phyloP scores from a whole-genome alignment of 1,140 invertebrate genomes.

The Drosophila trapezifrons region DNA sequence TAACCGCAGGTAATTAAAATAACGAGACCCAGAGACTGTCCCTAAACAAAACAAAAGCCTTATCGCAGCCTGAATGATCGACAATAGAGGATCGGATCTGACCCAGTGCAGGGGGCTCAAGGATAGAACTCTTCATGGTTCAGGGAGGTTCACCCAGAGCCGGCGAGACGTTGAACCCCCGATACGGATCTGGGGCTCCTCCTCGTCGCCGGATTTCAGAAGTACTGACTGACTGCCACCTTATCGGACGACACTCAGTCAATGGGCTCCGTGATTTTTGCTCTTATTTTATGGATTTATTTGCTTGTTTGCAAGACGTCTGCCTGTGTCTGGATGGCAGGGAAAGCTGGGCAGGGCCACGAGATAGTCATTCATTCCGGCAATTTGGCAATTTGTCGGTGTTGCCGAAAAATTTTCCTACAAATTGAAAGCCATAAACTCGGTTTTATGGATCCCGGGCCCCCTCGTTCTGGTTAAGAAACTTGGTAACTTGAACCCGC shows the following conservation, averaged over 20 bases:
- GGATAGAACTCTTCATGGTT: slow-evolving; percentile 13
- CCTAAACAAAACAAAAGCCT: no score
- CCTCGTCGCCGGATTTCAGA: not conserved
- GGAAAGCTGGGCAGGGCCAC: slow-evolving; percentile 17
- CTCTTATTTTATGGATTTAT: slow-evolving; percentile 55
- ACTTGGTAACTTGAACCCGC: slow-evolving; percentile 23
- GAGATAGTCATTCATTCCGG: slow-evolving; percentile 43
- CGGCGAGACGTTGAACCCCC: slow-evolving; percentile 9
- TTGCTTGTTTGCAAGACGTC: slow-evolving; percentile 59
- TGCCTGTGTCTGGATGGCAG: slow-evolving; percentile 28
- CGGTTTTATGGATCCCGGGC: no score
- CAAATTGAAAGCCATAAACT: slow-evolving; percentile 48
- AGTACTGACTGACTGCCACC: slow-evolving; percentile 13
- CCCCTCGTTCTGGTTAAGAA: no score
- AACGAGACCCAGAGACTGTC: slow-evolving; percentile 21
- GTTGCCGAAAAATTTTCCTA: slow-evolving; percentile 66
- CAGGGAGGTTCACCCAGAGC: slow-evolving; percentile 26
- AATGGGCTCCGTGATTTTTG: slow-evolving; percentile 24
- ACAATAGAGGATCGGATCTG: slow-evolving; percentile 14
- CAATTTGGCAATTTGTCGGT: slow-evolving; percentile 55
- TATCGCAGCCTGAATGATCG: slow-evolving; percentile 12
- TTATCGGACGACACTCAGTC: slow-evolving; percentile 41
- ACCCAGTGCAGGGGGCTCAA: slow-evolving; percentile 45
- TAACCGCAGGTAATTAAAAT: slow-evolving; percentile 65
- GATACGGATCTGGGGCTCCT: slow-evolving; percentile 12